Percentiles rank a stretch among this genome's conserved stretches.
Evolutionary conservation across 1,140 invertebrate genomes (phyloP).

Genomic region (Calephelis nemesis): DNA sequence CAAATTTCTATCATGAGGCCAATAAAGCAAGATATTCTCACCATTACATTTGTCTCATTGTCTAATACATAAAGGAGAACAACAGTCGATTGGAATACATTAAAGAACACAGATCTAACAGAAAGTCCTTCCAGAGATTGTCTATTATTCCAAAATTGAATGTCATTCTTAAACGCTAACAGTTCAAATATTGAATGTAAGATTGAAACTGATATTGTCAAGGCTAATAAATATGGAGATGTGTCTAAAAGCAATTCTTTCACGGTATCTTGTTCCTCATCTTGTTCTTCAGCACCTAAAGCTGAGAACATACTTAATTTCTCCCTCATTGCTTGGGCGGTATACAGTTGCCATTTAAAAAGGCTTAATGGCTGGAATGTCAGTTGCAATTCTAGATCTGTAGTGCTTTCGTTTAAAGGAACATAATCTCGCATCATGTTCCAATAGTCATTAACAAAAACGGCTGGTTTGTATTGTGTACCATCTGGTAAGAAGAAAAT

Average conservation of each 20-base stretch:
- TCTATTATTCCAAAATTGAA: slow-evolving; percentile 99
- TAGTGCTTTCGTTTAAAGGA: slow-evolving; percentile 93
- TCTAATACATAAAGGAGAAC: slow-evolving; percentile 98
- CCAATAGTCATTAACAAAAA: slow-evolving; percentile 99
- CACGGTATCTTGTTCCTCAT: slow-evolving; percentile 97
- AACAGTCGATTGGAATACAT: slow-evolving; percentile 97
- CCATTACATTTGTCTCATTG: slow-evolving; percentile 98
- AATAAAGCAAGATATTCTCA: slow-evolving; percentile 94
- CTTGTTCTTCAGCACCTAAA: slow-evolving; percentile 85
- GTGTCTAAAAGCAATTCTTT: slow-evolving; percentile 99
- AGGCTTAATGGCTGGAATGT: slow-evolving; percentile 97
- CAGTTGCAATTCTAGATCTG: slow-evolving; percentile 85
- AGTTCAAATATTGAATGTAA: slow-evolving; percentile 99
- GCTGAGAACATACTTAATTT: slow-evolving; percentile 85
- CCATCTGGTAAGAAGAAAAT: slow-evolving; percentile 92
- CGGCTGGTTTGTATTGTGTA: slow-evolving; percentile 93
- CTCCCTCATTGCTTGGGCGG: slow-evolving; percentile 94
- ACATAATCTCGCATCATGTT: slow-evolving; percentile 98
- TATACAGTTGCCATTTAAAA: slow-evolving; percentile 99
- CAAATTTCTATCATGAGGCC: slow-evolving; percentile 98
- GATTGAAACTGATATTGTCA: slow-evolving; percentile 96
- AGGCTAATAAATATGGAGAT: slow-evolving; percentile 94
- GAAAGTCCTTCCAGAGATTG: slow-evolving; percentile 98
- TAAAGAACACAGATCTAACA: slow-evolving; percentile 99
- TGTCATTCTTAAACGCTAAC: slow-evolving; percentile 99